Conservation (phyloP, 2,113 vertebrate species). For the Neotoma lepida region DNA sequence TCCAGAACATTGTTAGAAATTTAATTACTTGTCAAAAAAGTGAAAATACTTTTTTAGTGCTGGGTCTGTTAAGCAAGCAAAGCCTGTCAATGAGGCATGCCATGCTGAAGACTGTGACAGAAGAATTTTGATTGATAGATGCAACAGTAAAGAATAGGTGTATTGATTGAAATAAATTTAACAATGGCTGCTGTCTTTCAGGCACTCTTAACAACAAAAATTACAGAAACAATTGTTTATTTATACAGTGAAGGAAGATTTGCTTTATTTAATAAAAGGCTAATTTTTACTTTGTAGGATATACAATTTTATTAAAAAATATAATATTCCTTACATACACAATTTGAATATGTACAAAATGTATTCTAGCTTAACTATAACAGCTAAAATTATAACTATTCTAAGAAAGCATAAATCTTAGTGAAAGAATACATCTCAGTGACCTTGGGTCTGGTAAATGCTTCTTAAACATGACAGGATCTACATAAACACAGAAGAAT, state of each 20-base stretch:
- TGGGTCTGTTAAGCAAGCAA: conserved; percentile 56
- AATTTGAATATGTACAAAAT: background rate
- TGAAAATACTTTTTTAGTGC: conserved; percentile 74
- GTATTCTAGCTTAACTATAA: background rate
- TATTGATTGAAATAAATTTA: conserved; percentile 54
- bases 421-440: background rate
- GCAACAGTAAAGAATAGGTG: conserved; percentile 41
- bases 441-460: background rate
- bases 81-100: conserved; percentile 10
- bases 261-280: background rate
- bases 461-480: background rate
- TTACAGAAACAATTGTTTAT: conserved; percentile 19
- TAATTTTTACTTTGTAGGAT: background rate
- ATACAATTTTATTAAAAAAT: background rate
- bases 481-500: background rate
- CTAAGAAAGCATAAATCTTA: background rate
- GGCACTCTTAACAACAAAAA: background rate
- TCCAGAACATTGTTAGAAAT: conserved; percentile 83
- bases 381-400: background rate
- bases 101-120: conserved; percentile 20
- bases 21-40: conserved; percentile 83
- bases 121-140: conserved; percentile 50
- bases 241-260: background rate
- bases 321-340: background rate
- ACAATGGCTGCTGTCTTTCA: conserved; percentile 14